Base-by-base conservation (phyloP, 2,888 invertebrate species). In the Nephrotoma flavescens region DNA sequence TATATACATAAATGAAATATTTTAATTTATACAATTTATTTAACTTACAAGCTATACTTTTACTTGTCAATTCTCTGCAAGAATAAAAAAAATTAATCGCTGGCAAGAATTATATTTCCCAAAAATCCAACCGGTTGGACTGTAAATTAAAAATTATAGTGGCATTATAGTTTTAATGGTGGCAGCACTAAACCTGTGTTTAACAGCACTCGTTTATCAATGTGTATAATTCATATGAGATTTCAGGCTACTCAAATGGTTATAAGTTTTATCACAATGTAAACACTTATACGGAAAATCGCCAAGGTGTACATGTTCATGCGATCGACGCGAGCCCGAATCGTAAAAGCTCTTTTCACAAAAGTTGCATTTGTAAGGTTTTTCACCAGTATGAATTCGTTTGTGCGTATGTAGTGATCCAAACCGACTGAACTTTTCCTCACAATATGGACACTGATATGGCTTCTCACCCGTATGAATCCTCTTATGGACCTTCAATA, bases 241-340 rank as follows among this genome's bases (percentile, higher is more conserved):
- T 44, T 85, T 85, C 15, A 85, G 44, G 4, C 44, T 85, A 9
- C 85, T 85, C 19, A 44, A 19, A 19, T 85, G 85, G 45, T 85
- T 85, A 19, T 42, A 19, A 19, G 85, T 15, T 44, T 45, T 85
- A 44, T 19, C 45, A 45, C 85, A 85, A 19, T 19, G 19, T 19
- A 44, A 19, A 85, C 85, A 85, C 45, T 85, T 85, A 85, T 85
- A 85, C 12, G 85, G 85, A 45, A 19, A 85, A 45, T 85, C 44
- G 5, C 45, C 85, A 42, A 44, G 44, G 5, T 85, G 85, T 4
- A 44, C 19, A 5, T 44, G 85, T 44, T 44, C 42, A 19, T 85
- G 85, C 3, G 44, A 15, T 12, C 44, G 42, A 85, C 85, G n/a
- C 9, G 85, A 44, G 1, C 42, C 44, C 2, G 42, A 44, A 45